Base-by-base conservation (phyloP, 2,888 invertebrate genomes). In the Parnassius glacialis region DNA sequence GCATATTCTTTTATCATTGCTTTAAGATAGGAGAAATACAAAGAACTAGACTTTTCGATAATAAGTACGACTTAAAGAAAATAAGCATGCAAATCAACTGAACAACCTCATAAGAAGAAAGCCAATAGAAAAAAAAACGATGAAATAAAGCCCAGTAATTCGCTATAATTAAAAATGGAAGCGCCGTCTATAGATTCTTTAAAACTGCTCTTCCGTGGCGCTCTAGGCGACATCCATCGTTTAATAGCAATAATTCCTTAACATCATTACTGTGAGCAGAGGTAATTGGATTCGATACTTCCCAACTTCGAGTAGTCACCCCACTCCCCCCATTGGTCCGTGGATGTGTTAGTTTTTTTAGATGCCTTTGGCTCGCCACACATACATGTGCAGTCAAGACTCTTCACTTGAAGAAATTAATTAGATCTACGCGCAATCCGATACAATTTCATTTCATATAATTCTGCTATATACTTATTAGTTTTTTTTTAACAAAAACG, bases 221-320 rank as follows among this genome's bases (percentile, higher is more conserved):
- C 45, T n/a, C n/a, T 41, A 53, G 47, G 45, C 47, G 59, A 59
- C 59, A 53, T 47, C 53, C 42, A 59, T 59, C 59, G 52, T 67
- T 72, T 78, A 75, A 75, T 74, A 74, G 73, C 74, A 69, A 75
- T 74, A 78, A 78, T 78, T 78, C 74, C 70, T 76, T 81, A 80
- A 81, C 75, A 74, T 74, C 71, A 75, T 79, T 79, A 79, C 74
- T 48, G 69, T 70, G 73, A 71, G 72, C 74, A 69, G 67, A 70
- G 71, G 73, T 81, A 81, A 81, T 80, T 80, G 78, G 73, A 76
- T 80, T 76, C 72, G 69, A 73, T 70, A 70, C 71, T 71, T 70
- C 70, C 66, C 69, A 65, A 65, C 52, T 66, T 53, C 42, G 54
- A 43, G 42, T 63, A 73, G 67, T 48, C 52, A 50, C 52, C 59